Evolutionary conservation across 2,797 vertebrate species (phyloP), one percentile per base, ranked within the genome.

Genomic region (Onychomys arenicola): DNA sequence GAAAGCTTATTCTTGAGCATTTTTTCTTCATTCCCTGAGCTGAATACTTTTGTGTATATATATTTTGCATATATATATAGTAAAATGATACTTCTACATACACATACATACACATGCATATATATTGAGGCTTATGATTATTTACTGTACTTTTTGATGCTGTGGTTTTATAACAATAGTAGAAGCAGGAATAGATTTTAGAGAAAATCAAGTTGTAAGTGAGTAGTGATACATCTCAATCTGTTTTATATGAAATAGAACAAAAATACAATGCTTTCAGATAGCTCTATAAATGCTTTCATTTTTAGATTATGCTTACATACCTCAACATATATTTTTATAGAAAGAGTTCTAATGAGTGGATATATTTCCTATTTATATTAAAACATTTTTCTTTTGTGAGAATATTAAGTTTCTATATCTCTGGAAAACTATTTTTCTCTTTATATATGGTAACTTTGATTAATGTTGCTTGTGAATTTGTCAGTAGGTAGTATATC

Each of bases 371-470:
- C 23, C 93, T 84, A 52, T 23, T 46, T 80, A 16, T 80, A 81
- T 57, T 80, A n/a, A 91, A 90, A 85, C 65, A 86, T 49, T 78
- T 89, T 94, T 85, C 11, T 37, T 81, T 91, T 90, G 23, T 40
- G 73, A 82, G 89, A 92, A 37, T 8, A 32, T 37, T 81, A 46
- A 32, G 34, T 90, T 83, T 84, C 61, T 61, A 21, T 43, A 23
- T 17, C 80, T 85, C 40, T n/a, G 67, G 84, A 46, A 81, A 82
- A 34, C 25, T 77, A 92, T 17, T 89, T 77, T 93, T 93, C 19
- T 90, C 82, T 89, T 92, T 16, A 0, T 71, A 59, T 43, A 46
- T 27, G 61, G 65, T 14, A 43, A 69, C 61, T n/a, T 0, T 86
- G 85, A 57, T 19, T 57, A 57, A 92, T 71, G 37, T 40, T 89